phyloP scores from a whole-genome alignment of 2,113 vertebrate genomes.

The Phylloscopus trochiloides region DNA sequence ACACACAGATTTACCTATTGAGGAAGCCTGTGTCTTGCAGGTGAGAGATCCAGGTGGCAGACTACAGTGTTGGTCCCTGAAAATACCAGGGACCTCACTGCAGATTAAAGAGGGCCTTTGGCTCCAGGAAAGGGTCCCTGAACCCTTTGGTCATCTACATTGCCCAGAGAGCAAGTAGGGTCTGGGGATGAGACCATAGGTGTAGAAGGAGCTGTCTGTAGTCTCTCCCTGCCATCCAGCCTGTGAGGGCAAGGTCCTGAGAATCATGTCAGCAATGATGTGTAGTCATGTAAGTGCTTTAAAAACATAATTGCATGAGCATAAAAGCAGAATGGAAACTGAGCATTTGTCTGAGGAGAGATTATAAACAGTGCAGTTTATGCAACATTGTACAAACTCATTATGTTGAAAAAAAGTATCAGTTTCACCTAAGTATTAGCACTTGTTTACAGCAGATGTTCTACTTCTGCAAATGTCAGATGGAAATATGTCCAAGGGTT shows the following conservation, averaged over 20 bases:
- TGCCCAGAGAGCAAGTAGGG: not conserved
- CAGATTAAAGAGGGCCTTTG: not conserved
- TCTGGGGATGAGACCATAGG: not conserved
- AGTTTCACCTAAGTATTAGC: not conserved
- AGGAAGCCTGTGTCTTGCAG: not conserved
- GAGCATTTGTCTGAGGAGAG: not conserved
- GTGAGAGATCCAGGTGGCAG: not conserved
- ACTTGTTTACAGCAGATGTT: not conserved
- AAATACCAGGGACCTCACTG: not conserved
- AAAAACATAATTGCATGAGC: not conserved
- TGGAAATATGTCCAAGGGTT: conserved; percentile 8
- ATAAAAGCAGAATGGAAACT: not conserved
- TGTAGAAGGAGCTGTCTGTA: not conserved
- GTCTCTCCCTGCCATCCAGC: rapidly evolving
- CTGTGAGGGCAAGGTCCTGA: not conserved
- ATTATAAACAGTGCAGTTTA: not conserved
- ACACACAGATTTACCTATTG: not conserved
- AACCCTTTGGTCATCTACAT: not conserved
- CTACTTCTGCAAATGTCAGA: not conserved
- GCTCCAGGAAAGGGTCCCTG: not conserved
- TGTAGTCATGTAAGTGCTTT: not conserved
- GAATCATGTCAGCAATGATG: not conserved
- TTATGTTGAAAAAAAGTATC: not conserved
- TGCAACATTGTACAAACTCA: not conserved
- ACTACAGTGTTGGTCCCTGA: not conserved